Evolutionary conservation across 2,888 invertebrate genomes (phyloP).

Genomic region (Schrankia costaestrigalis): DNA sequence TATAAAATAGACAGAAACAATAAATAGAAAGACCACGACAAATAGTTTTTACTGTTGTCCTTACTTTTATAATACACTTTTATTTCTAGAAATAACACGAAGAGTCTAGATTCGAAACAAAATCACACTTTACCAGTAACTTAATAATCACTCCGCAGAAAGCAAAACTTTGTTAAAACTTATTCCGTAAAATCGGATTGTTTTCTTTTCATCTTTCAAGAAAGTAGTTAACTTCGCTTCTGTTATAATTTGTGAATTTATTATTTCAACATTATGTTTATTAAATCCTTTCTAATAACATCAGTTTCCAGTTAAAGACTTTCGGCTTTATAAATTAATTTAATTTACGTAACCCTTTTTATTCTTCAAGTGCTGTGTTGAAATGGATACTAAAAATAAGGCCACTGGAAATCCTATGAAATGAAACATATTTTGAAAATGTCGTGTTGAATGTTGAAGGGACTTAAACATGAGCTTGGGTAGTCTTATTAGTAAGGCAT

Average conservation of each 20-base stretch:
- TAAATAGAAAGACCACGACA: background rate
- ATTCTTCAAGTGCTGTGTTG: too few species aligned
- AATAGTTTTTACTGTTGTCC: background rate
- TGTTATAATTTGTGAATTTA: slow-evolving; percentile 15
- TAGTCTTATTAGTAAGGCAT: too few species aligned
- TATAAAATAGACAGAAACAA: too few species aligned
- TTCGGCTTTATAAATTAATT: too few species aligned
- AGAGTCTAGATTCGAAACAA: slow-evolving; percentile 8
- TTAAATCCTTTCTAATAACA: slow-evolving; percentile 3
- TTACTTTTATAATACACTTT: slow-evolving; percentile 1
- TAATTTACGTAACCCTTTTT: too few species aligned
- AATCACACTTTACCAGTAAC: slow-evolving; percentile 10
- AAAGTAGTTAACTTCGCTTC: slow-evolving; percentile 13
- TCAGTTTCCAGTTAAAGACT: too few species aligned
- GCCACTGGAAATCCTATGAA: too few species aligned
- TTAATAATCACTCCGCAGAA: slow-evolving; percentile 16
- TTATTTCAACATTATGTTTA: slow-evolving; percentile 4
- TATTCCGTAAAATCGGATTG: slow-evolving; percentile 14
- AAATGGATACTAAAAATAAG: too few species aligned
- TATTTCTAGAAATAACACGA: slow-evolving; percentile 4
- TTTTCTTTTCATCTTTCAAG: slow-evolving; percentile 21
- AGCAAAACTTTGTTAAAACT: slow-evolving; percentile 19
- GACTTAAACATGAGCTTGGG: too few species aligned
- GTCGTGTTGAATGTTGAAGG: too few species aligned
- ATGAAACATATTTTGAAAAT: too few species aligned